Evolutionary conservation across 2,888 invertebrate genomes (phyloP).

Genomic region (Podotricha telesiphe): DNA sequence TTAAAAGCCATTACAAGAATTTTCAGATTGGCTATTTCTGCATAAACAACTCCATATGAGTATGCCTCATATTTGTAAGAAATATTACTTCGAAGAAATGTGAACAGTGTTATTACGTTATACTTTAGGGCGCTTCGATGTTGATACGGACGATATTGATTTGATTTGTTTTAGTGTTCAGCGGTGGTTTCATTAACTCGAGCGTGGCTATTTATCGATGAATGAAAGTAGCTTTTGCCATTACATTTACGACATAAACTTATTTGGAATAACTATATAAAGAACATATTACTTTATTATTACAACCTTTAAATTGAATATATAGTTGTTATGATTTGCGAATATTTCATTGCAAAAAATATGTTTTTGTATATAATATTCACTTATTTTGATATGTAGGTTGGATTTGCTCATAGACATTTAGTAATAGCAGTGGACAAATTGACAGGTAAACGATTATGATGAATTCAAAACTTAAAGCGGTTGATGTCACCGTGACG

Average conservation of each 20-base stretch:
- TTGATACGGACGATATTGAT: constrained; percentile 10
- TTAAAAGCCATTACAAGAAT: not conserved
- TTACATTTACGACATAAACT: not conserved
- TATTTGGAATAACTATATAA: not conserved
- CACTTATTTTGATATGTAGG: no score
- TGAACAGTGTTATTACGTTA: constrained; percentile 13
- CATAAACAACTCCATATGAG: constrained; percentile 19
- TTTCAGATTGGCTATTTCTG: not conserved
- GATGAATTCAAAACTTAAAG: no score
- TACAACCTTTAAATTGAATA: not conserved
- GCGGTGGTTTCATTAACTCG: constrained; percentile 3
- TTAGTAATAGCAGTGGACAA: no score
- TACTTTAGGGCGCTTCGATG: not conserved
- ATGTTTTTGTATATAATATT: no score
- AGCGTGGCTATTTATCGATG: not conserved
- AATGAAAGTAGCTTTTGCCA: constrained; percentile 1
- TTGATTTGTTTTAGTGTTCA: constrained; percentile 12
- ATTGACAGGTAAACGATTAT: no score
- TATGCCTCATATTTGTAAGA: constrained; percentile 22
- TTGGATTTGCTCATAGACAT: no score
- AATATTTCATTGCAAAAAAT: no score
- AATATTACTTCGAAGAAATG: constrained; percentile 21
- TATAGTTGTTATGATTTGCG: not conserved
- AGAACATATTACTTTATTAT: not conserved
- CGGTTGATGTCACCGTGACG: no score